Evolutionary conservation across 2,888 invertebrate species (phyloP).

Genomic region (Marronus borbonicus): DNA sequence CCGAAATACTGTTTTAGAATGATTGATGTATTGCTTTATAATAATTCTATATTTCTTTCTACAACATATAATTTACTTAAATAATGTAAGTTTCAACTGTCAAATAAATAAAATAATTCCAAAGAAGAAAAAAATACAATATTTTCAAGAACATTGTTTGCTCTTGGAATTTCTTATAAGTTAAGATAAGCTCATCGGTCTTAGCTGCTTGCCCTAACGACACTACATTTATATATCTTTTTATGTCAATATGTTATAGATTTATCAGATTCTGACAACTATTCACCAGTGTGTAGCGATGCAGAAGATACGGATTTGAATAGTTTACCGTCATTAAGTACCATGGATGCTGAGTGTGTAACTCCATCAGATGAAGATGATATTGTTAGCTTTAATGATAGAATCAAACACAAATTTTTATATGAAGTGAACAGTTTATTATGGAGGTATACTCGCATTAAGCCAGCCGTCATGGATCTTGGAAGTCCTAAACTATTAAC

Average conservation of each 20-base stretch:
- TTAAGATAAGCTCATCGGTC: too few species aligned
- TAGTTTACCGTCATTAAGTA: constrained; percentile 49
- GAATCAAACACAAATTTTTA: constrained; percentile 40
- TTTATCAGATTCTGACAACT: constrained; percentile 75
- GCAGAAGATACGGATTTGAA: constrained; percentile 68
- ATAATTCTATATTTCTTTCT: too few species aligned
- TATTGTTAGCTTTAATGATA: constrained; percentile 8
- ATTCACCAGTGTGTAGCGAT: constrained; percentile 80
- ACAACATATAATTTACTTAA: too few species aligned
- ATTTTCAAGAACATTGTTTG: too few species aligned
- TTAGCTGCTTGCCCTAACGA: too few species aligned
- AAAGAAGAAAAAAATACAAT: too few species aligned
- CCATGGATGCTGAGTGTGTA: constrained; percentile 52
- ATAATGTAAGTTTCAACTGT: too few species aligned
- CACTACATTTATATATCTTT: too few species aligned
- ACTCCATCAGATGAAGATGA: constrained; percentile 52
- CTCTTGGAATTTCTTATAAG: too few species aligned
- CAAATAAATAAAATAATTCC: too few species aligned
- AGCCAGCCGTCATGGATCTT: constrained; percentile 54
- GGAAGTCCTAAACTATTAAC: constrained; percentile 55
- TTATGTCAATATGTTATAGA: constrained; percentile 53
- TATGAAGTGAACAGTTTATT: constrained; percentile 55
- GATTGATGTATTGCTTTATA: too few species aligned
- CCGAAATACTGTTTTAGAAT: too few species aligned
- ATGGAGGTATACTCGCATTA: constrained; percentile 53